phyloP scores from a whole-genome alignment of 2,888 invertebrate genomes.

The Ellobium chinense region DNA sequence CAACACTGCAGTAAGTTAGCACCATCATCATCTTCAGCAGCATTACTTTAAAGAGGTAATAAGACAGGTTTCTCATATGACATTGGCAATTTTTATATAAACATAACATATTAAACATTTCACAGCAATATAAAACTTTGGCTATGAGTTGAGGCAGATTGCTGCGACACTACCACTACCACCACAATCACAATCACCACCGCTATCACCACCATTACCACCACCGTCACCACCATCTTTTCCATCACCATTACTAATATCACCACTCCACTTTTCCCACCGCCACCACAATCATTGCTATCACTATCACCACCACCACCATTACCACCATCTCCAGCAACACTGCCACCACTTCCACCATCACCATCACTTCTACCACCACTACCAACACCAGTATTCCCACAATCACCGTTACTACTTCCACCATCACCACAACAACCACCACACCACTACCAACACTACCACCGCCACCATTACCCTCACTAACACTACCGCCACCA shows the following conservation, averaged over 20 bases:
- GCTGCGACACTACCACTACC: neutral
- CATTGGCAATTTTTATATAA: no score
- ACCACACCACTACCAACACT: neutral
- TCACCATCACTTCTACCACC: no score
- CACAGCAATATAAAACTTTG: no score
- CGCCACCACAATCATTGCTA: conserved; percentile 4
- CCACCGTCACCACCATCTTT: neutral
- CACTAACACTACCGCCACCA: neutral
- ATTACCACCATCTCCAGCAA: neutral
- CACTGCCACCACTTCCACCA: conserved; percentile 11
- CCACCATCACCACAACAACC: neutral
- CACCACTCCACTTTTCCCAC: neutral
- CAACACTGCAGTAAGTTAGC: no score
- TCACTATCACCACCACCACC: conserved; percentile 15
- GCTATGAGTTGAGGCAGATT: no score
- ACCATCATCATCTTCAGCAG: no score
- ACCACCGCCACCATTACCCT: conserved; percentile 17
- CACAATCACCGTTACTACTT: conserved; percentile 30
- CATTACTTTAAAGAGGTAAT: no score
- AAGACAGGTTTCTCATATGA: no score
- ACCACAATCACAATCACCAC: neutral
- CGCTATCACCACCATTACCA: neutral
- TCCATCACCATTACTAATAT: conserved; percentile 11
- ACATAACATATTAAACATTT: no score
- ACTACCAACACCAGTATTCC: conserved; percentile 35